Base-by-base conservation (phyloP, 2,797 vertebrate genomes). In the Centroberyx gerrardi region DNA sequence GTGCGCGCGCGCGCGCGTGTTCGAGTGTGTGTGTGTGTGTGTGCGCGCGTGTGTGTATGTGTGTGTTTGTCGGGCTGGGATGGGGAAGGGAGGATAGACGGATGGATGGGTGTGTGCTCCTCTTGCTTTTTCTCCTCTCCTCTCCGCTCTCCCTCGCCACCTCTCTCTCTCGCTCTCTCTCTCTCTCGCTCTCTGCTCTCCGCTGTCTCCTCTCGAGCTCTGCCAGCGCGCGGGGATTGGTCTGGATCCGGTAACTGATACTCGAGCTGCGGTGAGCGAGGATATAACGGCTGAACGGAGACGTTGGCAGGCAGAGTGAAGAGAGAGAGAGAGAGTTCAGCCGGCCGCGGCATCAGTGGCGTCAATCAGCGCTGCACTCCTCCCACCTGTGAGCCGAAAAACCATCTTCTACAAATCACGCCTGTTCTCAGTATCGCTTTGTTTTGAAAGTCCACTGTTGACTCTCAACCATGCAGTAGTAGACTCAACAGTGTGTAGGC, bases 191-290 rank as follows among this genome's bases (percentile, higher is more conserved):
- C 78, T 40, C 53, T 49, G 73, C 72, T 72, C 72, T 71, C 59
- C 53, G 38, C 62, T 62, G 67, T 73, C 77, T 88, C 68, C 72
- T 81, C 72, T 84, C 78, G 38, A 73, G 85, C 73, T 76, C 79
- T 76, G 88, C 68, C 74, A 82, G 81, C 85, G 90, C 78, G 82
- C 87, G 44, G 68, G 90, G 82, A 92, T 89, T 92, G 90, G 79
- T 89, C 84, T 78, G 71, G 87, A 89, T 81, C 91, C 90, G 85
- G 93, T 93, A 92, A 94, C 90, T 77, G 91, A 95, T 87, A 93
- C 86, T 77, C 68, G 88, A 90, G 94, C 88, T 73, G 58, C 51
- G 76, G 75, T 17, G 82, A 71, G 85, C 70, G 73, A 72, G 72
- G 73, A 83, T 89, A 74, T 80, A 88, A 80, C 60, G 66, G 62